A percentile compares a stretch with the other conserved stretches of the same genome.
Evolutionary conservation across 2,888 invertebrate species (phyloP).

Genomic region (Lasioglossum figueresi): DNA sequence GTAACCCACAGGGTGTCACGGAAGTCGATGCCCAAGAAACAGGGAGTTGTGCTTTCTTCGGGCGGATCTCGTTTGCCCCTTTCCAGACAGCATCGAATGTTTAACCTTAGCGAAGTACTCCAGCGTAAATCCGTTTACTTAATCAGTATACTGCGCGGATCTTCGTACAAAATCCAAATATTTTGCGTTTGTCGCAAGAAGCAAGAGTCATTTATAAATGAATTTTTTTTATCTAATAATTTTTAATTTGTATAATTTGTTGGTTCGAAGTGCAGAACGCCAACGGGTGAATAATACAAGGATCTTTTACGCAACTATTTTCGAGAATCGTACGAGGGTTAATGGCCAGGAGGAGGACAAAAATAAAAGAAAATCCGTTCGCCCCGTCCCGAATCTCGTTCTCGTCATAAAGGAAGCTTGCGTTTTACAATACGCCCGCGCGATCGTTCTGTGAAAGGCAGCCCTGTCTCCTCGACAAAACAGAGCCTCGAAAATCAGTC

Average conservation of each 20-base stretch:
- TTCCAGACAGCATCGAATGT: not conserved
- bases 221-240: not conserved
- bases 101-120: no score
- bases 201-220: not conserved
- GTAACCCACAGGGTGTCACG: slow-evolving; percentile 33
- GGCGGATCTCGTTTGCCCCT: not conserved
- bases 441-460: slow-evolving; percentile 44
- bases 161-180: not conserved
- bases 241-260: not conserved
- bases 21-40: slow-evolving; percentile 44
- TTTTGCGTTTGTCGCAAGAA: not conserved
- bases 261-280: not conserved
- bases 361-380: not conserved
- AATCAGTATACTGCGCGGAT: no score
- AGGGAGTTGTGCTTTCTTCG: not conserved
- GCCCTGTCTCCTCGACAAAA: slow-evolving; percentile 33
- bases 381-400: not conserved
- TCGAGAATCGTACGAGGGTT: not conserved
- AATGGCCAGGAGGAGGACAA: not conserved
- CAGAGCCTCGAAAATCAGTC: slow-evolving; percentile 66
- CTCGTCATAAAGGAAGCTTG: not conserved
- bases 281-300: not conserved
- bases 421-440: slow-evolving; percentile 16
- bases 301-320: not conserved
- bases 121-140: no score